Base-by-base conservation (phyloP, 2,888 invertebrate species). In the Pilophorus perplexus region DNA sequence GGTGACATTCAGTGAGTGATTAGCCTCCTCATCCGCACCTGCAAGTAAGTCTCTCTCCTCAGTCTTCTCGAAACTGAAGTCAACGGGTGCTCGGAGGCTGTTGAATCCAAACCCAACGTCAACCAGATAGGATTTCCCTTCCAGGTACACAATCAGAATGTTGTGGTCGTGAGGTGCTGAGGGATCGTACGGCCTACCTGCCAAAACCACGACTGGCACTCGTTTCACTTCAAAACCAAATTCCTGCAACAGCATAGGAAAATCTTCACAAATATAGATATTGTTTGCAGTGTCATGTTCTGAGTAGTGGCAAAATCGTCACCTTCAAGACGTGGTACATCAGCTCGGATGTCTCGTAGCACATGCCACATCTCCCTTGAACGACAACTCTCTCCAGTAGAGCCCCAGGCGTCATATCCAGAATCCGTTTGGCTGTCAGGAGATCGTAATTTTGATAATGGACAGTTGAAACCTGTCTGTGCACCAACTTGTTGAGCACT, bases 381-480 rank as follows among this genome's bases (percentile, higher is more conserved):
- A 59, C 28, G 16, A 59, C 42, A 25, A 59, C 40, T 59, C 59
- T 22, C 16, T 42, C 23, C 42, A 59, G 25, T 14, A 59, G 59
- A 16, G 40, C 59, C 20, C 25, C 25, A 10, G 59, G 59, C 16
- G 42, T 59, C 59, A 59, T 59, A 27, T 59, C 59, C 22, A 42
- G 25, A 8, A 59, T 59, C 27, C 42, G 14, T 20, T 59, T 59
- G 4, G 14, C 25, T 10, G 40, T 59, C 12, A 59, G 27, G 10
- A 59, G 42, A 25, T 40, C 42, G 59, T 59, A 59, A 42, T 59
- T 59, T 42, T 59, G 59, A n/a, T 59, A 59, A 42, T 59, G 40
- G 23, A 59, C 18, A 6, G 27, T 14, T 12, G 42, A 59, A 22
- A 59, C 59, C 14, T 59, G 59, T 6, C 12, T 42, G 59, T 20